Base-by-base conservation (phyloP, 92 coral and sea anemone species). In the Porites lobata region DNA sequence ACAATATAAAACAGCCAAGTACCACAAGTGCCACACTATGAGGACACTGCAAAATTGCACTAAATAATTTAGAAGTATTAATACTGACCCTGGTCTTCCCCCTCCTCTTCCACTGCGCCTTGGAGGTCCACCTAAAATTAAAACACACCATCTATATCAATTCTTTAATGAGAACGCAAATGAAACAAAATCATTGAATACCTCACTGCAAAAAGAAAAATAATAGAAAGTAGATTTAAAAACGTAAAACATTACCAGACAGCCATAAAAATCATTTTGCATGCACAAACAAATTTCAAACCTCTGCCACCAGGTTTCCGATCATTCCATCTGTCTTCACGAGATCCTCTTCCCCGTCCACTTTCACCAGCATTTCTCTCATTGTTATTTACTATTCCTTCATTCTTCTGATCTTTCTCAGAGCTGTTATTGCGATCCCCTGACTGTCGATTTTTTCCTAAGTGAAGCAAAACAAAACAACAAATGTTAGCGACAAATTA, bases 291-390 rank as follows among this genome's bases (percentile, higher is more conserved):
- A 58, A 9, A 18, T 5, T 83, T 24, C 72, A 24, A 66, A 94
- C 92, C 98, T 88, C 86, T 94, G 63, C 91, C 96, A 70, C 90
- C 86, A 79, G 91, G 90, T 81, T 89, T 89, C 8, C 94, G 79
- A 75, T 89, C 94, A 66, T 81, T 88, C 92, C 96, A 93, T 69
- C 94, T 88, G 72, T 95, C 98, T 12, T 95, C 98, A 50, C 93
- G 82, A n/a, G 94, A 77, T 14, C 98, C 99, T 86, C 92, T 84
- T 24, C 95, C 99, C 13, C 96, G 93, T 54, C 93, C 98, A 77
- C 83, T 86, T 64, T 95, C 98, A 50, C 91, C 94, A 56, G 94
- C 88, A 61, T 89, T 90, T 83, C 90, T 95, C 74, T 92, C 94
- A 57, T 88, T 91, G 75, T 94, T 72, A 47, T 73, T 72, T 57